phyloP scores from a whole-genome alignment of 2,113 vertebrate genomes.

The Chaetops frenatus region DNA sequence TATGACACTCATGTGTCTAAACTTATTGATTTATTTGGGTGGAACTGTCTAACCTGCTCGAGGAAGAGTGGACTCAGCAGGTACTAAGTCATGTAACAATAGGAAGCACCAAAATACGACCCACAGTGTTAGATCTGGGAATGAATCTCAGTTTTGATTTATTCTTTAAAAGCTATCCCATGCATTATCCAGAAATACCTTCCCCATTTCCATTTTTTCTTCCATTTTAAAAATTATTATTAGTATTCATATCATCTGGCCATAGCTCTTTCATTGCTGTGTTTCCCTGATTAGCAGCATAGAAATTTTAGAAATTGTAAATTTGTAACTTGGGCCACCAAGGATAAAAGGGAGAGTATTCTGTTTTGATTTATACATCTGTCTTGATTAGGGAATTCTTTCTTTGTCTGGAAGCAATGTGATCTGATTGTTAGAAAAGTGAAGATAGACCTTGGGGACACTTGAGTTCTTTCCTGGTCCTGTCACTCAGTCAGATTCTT shows the following conservation, averaged over 20 bases:
- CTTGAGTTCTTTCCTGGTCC: not conserved
- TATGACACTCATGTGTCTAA: conserved; percentile 29
- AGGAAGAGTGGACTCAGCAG: not conserved
- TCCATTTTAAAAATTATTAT: not conserved
- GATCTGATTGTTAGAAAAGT: not conserved
- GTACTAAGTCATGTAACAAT: not conserved
- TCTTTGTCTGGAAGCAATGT: conserved; percentile 4
- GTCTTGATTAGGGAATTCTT: not conserved
- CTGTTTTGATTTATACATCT: conserved; percentile 1
- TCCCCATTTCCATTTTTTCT: not conserved
- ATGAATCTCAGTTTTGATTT: not conserved
- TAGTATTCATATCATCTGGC: not conserved
- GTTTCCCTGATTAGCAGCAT: not conserved
- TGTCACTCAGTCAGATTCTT: not conserved
- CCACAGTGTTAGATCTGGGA: not conserved
- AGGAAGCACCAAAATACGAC: not conserved
- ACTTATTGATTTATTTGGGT: conserved; percentile 43
- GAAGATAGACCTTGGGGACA: not conserved
- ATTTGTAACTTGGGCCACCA: not conserved
- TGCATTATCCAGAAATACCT: not conserved
- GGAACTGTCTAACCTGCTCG: not conserved
- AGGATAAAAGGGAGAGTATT: not conserved
- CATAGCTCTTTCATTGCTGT: not conserved
- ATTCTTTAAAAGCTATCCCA: not conserved
- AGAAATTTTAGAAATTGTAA: not conserved